Evolutionary conservation across 2,888 invertebrate genomes (phyloP).

Genomic region (Eupsilia transversa): DNA sequence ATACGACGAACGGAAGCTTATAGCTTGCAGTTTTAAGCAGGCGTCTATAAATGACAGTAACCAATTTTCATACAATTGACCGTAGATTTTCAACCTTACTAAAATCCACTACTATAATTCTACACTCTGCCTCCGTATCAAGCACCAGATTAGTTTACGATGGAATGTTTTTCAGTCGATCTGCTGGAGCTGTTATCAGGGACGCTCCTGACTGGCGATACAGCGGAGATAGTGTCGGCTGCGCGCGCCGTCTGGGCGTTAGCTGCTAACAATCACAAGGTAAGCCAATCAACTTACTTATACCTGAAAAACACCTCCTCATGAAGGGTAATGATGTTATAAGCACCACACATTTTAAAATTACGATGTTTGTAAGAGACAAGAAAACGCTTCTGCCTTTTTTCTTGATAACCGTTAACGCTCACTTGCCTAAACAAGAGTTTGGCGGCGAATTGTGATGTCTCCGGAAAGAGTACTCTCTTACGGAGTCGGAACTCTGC

Average conservation of each 20-base stretch:
- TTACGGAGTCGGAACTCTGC: neutral
- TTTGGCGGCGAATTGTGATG: neutral
- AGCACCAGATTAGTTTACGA: neutral
- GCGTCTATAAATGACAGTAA: too few relatives aligned
- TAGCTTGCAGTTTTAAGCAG: too few relatives aligned
- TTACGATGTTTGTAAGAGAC: neutral
- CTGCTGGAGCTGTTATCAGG: slow-evolving; percentile 82
- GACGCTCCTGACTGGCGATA: slow-evolving; percentile 81
- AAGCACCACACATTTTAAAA: neutral
- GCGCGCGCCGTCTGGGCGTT: slow-evolving; percentile 92
- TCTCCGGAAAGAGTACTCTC: neutral
- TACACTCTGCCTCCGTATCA: neutral
- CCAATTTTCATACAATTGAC: neutral
- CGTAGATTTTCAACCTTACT: neutral
- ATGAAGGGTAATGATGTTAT: too few relatives aligned
- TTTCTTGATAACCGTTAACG: neutral
- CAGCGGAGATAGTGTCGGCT: slow-evolving; percentile 81
- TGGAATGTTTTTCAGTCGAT: slow-evolving; percentile 75
- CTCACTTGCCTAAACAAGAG: neutral
- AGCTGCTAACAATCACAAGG: slow-evolving; percentile 93
- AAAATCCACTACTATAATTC: neutral
- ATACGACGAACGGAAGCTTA: too few relatives aligned
- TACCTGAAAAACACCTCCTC: neutral
- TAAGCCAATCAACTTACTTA: slow-evolving; percentile 66
- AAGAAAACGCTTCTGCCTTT: neutral